Evolutionary conservation across 1,140 invertebrate species (phyloP).

Genomic region (Trinorchestia longiramus): DNA sequence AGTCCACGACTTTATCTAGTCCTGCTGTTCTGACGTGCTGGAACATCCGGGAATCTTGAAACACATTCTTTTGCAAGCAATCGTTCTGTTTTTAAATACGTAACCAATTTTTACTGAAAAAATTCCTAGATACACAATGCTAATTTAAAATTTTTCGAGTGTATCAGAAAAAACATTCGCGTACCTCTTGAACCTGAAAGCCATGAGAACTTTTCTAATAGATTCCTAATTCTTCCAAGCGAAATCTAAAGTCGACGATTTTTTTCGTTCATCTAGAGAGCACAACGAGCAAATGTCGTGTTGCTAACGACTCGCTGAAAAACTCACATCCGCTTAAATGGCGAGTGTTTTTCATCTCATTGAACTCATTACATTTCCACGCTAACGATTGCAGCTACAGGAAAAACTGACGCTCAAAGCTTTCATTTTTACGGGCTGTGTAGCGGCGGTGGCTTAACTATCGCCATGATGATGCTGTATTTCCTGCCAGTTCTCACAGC

Average conservation of each 20-base stretch:
- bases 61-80: too few relatives aligned
- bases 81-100: too few relatives aligned
- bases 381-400: neutral
- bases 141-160: neutral
- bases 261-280: neutral
- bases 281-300: neutral
- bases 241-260: neutral
- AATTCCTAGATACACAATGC: neutral
- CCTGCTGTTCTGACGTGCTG: too few relatives aligned
- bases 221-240: neutral
- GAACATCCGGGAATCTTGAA: too few relatives aligned
- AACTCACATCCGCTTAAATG: neutral
- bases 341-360: neutral
- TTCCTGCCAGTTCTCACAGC: neutral
- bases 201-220: neutral
- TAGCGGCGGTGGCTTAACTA: neutral
- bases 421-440: neutral
- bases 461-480: neutral
- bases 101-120: too few relatives aligned
- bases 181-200: neutral
- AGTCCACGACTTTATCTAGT: too few relatives aligned
- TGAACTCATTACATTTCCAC: neutral
- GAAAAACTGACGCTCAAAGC: neutral
- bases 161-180: neutral
- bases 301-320: neutral